Base-by-base conservation (phyloP, 2,113 vertebrate species). In the Amblyornis subalaris region DNA sequence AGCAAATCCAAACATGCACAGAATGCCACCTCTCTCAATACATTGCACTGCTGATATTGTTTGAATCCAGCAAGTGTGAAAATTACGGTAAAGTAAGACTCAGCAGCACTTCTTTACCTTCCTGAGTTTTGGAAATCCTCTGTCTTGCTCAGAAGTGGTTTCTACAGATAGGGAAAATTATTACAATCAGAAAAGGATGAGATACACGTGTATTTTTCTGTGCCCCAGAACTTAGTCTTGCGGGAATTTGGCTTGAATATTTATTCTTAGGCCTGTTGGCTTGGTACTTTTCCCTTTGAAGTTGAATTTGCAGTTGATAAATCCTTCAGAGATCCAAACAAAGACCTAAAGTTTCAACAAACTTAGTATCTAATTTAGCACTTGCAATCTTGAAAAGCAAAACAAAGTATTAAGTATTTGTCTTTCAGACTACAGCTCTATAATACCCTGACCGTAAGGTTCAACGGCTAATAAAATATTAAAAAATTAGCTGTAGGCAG, bases 111-210 rank as follows among this genome's bases (percentile, higher is more conserved):
- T 76, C 6, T 21, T 15, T 64, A 17, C 31, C 42, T 65, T 76
- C 36, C 36, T 80, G 42, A 50, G 25, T 76, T 76, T 17, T 45
- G 5, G 5, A 45, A 64, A 7, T 38, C 7, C 15, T 75, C 62
- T 57, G 3, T n/a, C 54, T 79, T 23, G 22, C 18, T 55, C 40
- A 42, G 26, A 58, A 14, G 7, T 48, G 20, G 2, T 57, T 78
- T 77, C 55, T 58, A 9, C 19, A 24, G 31, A 19, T 14, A 45
- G 10, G 38, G 21, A 28, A 51, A 61, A 65, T 28, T 1, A 40
- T 38, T 24, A 55, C 0, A 0, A 21, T 25, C 3, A 77, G 42
- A 47, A 74, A 81, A 62, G 25, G 6, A 12, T 2, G 1, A 70
- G 28, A 40, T n/a, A 61, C 0, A 1, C 12, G 26, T 25, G 3